A percentile compares a stretch with the other conserved stretches of the same genome.
phyloP scores from a whole-genome alignment of 2,888 invertebrate genomes.

The Torymus auratus region DNA sequence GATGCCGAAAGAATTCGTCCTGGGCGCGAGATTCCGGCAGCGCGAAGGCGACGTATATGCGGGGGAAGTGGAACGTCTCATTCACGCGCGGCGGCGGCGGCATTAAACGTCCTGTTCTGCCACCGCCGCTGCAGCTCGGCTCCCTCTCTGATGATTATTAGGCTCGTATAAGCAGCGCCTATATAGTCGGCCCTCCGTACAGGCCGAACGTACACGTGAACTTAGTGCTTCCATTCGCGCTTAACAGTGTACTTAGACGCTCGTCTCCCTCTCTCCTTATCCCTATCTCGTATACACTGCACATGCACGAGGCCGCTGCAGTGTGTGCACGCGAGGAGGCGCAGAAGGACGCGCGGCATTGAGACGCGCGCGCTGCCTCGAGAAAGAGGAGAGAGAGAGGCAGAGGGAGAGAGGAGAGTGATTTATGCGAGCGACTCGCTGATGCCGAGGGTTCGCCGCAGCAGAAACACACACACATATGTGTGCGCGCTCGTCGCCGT shows the following conservation, averaged over 20 bases:
- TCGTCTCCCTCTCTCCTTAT: not conserved
- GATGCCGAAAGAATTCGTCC: slow-evolving; percentile 27
- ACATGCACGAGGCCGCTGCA: not conserved
- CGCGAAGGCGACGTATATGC: not conserved
- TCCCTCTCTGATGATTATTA: slow-evolving; percentile 22
- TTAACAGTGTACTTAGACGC: slow-evolving; percentile 32
- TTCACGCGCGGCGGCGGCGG: slow-evolving; percentile 2
- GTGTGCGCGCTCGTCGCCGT: slow-evolving; percentile 5
- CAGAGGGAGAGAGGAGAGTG: slow-evolving; percentile 73
- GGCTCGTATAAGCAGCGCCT: slow-evolving; percentile 18
- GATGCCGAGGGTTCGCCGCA: slow-evolving; percentile 68
- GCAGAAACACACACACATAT: slow-evolving; percentile 57
- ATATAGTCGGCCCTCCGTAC: not conserved
- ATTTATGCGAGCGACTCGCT: slow-evolving; percentile 74
- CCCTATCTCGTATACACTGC: not conserved
- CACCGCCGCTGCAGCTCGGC: not conserved
- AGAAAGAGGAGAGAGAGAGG: slow-evolving; percentile 68
- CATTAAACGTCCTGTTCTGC: not conserved
- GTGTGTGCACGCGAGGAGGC: not conserved
- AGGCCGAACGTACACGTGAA: slow-evolving; percentile 36
- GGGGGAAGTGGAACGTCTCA: slow-evolving; percentile 30
- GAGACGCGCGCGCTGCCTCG: slow-evolving; percentile 44
- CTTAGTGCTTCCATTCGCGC: slow-evolving; percentile 56
- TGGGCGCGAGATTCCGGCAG: slow-evolving; percentile 1
- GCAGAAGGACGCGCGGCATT: slow-evolving; percentile 19